Percentiles rank a stretch among this genome's conserved stretches.
These are phyloP conservation scores for Bergia puertoricense DNA, from an alignment of 92 coral and sea anemone species.

Conservation along the genomic window DNA sequence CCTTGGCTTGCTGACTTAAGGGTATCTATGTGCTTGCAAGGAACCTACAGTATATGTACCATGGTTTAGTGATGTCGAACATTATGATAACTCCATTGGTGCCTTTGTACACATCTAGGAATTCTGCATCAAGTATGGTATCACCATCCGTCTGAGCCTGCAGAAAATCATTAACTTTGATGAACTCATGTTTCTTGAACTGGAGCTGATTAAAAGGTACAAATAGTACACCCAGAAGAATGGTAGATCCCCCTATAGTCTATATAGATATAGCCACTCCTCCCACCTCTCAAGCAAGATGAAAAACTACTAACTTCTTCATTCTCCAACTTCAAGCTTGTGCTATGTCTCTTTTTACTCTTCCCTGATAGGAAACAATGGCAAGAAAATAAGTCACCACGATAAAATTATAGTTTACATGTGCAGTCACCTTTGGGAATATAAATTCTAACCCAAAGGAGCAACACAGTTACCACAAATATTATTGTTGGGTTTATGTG, in stretches of 20 bases:
- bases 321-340: constrained; percentile 80
- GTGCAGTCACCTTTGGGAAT: too few relatives aligned
- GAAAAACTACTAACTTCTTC: constrained; percentile 59
- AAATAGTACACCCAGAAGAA: too few relatives aligned
- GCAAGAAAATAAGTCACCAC: too few relatives aligned
- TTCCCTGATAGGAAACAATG: constrained; percentile 51
- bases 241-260: too few relatives aligned
- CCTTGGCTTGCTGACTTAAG: too few relatives aligned
- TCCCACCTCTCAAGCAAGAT: not conserved
- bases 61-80: constrained; percentile 96
- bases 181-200: not conserved
- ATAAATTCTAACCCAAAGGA: too few relatives aligned
- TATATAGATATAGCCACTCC: not conserved
- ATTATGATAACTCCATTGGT: constrained; percentile 93
- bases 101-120: constrained; percentile 95
- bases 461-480: too few relatives aligned
- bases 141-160: constrained; percentile 41
- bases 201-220: too few relatives aligned
- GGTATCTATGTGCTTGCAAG: too few relatives aligned
- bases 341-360: constrained; percentile 72
- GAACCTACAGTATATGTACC: constrained; percentile 46
- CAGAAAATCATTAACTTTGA: not conserved
- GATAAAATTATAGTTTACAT: too few relatives aligned
- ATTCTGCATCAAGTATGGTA: constrained; percentile 90
- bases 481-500: too few relatives aligned